phyloP scores from a whole-genome alignment of 1,140 invertebrate genomes.

The Eufriesea mexicana region DNA sequence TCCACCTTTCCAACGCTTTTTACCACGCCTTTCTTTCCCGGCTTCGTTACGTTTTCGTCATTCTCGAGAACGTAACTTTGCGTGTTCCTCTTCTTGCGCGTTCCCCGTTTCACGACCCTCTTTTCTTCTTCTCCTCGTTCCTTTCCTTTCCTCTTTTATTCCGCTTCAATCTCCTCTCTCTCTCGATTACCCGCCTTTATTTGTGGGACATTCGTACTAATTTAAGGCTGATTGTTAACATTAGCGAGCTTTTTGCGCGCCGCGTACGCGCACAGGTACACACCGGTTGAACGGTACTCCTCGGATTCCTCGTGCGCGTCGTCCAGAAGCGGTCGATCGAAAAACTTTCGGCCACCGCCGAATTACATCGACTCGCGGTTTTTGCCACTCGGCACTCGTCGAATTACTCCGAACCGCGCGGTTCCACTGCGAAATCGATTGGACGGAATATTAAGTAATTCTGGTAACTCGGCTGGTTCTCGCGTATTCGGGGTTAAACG shows the following conservation, averaged over 20 bases:
- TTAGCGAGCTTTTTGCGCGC: not conserved
- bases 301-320: not conserved
- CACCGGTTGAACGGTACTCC: not conserved
- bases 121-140: not conserved
- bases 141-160: not conserved
- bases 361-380: constrained; percentile 5
- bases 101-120: not conserved
- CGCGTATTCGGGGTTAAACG: not conserved
- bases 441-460: not conserved
- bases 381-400: not conserved
- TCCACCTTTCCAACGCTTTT: not conserved
- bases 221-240: constrained; percentile 9
- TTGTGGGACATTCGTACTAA: constrained; percentile 9
- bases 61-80: constrained; percentile 21
- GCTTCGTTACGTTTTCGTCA: constrained; percentile 16
- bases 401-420: not conserved
- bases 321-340: not conserved
- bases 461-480: not conserved
- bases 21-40: not conserved
- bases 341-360: not conserved
- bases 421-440: not conserved
- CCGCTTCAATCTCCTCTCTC: not conserved
- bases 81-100: not conserved
- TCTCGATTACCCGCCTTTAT: not conserved
- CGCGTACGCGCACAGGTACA: not conserved